Conservation (phyloP, 1,140 invertebrate genomes). For the Penaeus vannamei region DNA sequence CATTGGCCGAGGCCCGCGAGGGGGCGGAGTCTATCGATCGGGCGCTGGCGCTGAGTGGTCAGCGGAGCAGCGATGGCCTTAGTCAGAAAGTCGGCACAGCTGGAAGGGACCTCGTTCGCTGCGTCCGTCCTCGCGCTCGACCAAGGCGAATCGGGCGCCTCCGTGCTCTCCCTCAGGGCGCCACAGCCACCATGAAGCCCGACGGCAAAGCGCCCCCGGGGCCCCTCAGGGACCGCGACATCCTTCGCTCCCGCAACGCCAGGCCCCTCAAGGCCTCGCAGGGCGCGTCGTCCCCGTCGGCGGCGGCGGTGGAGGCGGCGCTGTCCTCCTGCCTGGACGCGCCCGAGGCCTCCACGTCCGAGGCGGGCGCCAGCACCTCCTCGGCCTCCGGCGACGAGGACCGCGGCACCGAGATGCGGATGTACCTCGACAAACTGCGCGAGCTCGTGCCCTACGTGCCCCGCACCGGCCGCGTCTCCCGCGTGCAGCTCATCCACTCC, state of each 20-base stretch:
- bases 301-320: too few relatives aligned
- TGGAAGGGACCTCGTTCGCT: constrained; percentile 18
- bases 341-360: background rate
- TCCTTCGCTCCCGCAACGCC: constrained; percentile 34
- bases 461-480: constrained; percentile 35
- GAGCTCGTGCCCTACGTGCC: constrained; percentile 59
- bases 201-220: constrained; percentile 6
- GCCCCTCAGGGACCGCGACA: constrained; percentile 50
- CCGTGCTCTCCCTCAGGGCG: background rate
- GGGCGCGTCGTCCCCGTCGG: background rate
- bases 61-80: constrained; percentile 16
- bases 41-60: constrained; percentile 48
- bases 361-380: background rate
- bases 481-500: constrained; percentile 62
- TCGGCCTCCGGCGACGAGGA: constrained; percentile 24
- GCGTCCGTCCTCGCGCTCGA: background rate
- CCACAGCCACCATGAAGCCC: constrained; percentile 55
- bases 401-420: constrained; percentile 49
- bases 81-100: constrained; percentile 53
- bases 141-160: background rate
- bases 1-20: background rate
- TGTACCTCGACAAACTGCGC: constrained; percentile 62
- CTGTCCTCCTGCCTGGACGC: too few relatives aligned
- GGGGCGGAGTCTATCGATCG: constrained; percentile 59
- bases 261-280: constrained; percentile 34